Evolutionary conservation across 2,888 invertebrate genomes (phyloP).

Genomic region (Lathronympha strigana): DNA sequence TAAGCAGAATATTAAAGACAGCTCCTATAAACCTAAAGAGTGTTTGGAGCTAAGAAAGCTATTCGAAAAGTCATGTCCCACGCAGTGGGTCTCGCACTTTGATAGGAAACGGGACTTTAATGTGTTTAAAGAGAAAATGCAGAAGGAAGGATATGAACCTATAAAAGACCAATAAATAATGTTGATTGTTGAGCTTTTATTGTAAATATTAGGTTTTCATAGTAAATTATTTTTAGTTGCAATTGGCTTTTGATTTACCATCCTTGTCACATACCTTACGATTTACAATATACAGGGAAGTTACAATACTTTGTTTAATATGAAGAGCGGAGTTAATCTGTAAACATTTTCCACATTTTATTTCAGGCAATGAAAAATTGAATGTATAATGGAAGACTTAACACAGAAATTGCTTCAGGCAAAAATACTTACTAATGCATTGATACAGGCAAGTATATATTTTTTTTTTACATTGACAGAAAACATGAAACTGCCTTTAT

Average conservation of each 20-base stretch:
- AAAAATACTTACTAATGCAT: conserved; percentile 50
- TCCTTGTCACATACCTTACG: conserved; percentile 50
- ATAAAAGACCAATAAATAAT: conserved; percentile 77
- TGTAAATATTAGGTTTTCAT: conserved; percentile 56
- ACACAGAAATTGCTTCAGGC: conserved; percentile 52
- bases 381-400: conserved; percentile 55
- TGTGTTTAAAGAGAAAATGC: conserved; percentile 94
- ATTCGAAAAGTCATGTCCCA: conserved; percentile 91
- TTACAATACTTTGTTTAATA: conserved; percentile 1
- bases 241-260: conserved; percentile 50
- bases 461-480: neutral
- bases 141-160: conserved; percentile 93
- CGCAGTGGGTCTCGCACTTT: conserved; percentile 97
- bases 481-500: neutral
- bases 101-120: conserved; percentile 95
- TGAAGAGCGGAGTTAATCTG: neutral
- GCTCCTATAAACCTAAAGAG: conserved; percentile 75
- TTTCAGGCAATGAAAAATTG: conserved; percentile 32
- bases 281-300: conserved; percentile 45
- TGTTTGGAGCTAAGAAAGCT: conserved; percentile 89
- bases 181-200: conserved; percentile 47
- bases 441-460: conserved; percentile 61
- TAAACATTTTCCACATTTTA: conserved; percentile 9
- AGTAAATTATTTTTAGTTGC: conserved; percentile 68
- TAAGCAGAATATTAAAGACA: conserved; percentile 85